These are phyloP conservation scores for Hormaphis cornu DNA, from an alignment of 1,140 invertebrate species.

Conservation along the genomic window DNA sequence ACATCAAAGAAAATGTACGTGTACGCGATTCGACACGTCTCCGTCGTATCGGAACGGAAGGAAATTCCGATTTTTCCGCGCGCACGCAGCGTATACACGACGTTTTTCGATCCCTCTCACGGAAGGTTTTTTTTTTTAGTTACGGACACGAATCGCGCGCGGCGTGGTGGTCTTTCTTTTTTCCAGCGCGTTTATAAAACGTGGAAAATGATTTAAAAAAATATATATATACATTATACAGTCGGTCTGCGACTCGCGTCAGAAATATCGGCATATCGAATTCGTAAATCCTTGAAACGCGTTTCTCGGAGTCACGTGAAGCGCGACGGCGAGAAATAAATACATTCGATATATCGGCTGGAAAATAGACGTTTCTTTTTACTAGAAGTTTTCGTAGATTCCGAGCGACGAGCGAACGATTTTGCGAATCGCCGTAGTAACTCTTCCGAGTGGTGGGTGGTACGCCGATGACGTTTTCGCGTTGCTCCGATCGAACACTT, in stretches of 20 bases:
- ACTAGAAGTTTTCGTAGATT: no score
- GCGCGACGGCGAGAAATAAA: background rate
- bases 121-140: background rate
- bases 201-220: background rate
- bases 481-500: no score
- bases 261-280: constrained; percentile 22
- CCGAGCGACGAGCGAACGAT: no score
- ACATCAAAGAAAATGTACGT: constrained; percentile 17
- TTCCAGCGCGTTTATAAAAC: no score
- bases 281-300: constrained; percentile 19
- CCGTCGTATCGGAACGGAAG: constrained; percentile 31
- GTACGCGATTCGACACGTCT: constrained; percentile 30
- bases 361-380: no score
- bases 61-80: constrained; percentile 28
- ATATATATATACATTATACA: background rate
- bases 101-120: background rate
- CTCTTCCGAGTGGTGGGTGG: no score
- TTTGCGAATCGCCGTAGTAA: no score
- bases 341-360: background rate
- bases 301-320: constrained; percentile 14
- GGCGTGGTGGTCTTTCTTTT: background rate
- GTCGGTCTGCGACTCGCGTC: constrained; percentile 1
- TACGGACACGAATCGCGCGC: no score
- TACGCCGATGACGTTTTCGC: no score
- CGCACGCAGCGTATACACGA: background rate